phyloP scores from a whole-genome alignment of 1,140 invertebrate species.

The Semibalanus balanoides region DNA sequence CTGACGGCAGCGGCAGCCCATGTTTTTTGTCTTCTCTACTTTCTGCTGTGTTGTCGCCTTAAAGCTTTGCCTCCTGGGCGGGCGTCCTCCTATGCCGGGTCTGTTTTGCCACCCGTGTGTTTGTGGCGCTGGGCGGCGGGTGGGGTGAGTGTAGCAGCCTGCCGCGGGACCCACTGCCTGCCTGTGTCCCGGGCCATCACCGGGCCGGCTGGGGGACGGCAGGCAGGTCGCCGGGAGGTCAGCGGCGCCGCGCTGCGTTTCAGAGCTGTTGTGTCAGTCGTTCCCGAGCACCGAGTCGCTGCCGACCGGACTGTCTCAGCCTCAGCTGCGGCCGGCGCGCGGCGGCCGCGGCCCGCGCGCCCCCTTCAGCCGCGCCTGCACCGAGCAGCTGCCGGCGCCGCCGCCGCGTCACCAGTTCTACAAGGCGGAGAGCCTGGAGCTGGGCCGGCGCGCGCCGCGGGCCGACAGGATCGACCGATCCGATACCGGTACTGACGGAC shows the following conservation, averaged over 20 bases:
- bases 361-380: constrained; percentile 23
- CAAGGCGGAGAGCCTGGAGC: constrained; percentile 24
- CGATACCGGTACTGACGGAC: constrained; percentile 5
- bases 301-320: constrained; percentile 23
- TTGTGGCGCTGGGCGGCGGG: too few species aligned
- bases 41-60: too few species aligned
- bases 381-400: constrained; percentile 20
- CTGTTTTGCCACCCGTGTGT: too few species aligned
- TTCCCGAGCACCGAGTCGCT: constrained; percentile 31
- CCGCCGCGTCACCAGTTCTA: constrained; percentile 23
- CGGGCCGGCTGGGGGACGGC: too few species aligned
- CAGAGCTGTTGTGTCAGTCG: constrained; percentile 29
- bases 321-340: constrained; percentile 15
- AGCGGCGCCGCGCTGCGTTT: constrained; percentile 13
- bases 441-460: constrained; percentile 16
- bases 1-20: too few species aligned
- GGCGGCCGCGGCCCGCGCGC: constrained; percentile 20
- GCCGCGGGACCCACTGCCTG: too few species aligned
- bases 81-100: too few species aligned
- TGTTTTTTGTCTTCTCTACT: too few species aligned
- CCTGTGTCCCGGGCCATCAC: background rate
- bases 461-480: constrained; percentile 11
- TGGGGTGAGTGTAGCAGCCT: too few species aligned
- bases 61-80: too few species aligned
- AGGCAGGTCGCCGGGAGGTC: too few species aligned